A percentile compares a stretch with the other conserved stretches of the same genome.
These are phyloP conservation scores for Mellivora capensis DNA, from an alignment of 2,113 vertebrate genomes.

Conservation along the genomic window DNA sequence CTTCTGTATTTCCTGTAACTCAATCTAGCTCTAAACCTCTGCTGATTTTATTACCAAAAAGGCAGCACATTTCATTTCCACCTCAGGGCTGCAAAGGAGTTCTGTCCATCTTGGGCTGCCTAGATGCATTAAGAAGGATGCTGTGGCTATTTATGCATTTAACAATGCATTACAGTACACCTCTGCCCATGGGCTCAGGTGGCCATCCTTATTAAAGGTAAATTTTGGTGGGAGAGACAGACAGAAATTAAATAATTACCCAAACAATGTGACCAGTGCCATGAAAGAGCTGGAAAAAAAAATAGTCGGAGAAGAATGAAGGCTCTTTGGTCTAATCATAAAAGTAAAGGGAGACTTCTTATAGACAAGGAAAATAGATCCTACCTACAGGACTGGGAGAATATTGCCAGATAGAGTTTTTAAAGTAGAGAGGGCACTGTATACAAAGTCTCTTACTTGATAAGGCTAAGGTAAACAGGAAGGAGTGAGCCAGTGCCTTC, in stretches of 20 bases:
- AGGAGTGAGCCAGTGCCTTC: neutral
- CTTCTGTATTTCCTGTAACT: neutral
- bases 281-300: neutral
- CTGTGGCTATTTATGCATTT: neutral
- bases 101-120: neutral
- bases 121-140: neutral
- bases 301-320: neutral
- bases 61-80: neutral
- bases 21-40: neutral
- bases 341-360: neutral
- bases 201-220: neutral
- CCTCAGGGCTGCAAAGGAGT: neutral
- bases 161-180: neutral
- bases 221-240: neutral
- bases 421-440: neutral
- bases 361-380: neutral
- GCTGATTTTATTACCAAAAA: neutral
- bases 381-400: neutral
- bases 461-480: neutral
- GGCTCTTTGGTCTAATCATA: neutral
- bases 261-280: neutral
- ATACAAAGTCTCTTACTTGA: neutral
- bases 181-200: neutral
- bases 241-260: neutral
- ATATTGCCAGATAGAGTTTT: neutral